Evolutionary conservation across 2,113 vertebrate genomes (phyloP).

Genomic region (Lepidothrix coronata): DNA sequence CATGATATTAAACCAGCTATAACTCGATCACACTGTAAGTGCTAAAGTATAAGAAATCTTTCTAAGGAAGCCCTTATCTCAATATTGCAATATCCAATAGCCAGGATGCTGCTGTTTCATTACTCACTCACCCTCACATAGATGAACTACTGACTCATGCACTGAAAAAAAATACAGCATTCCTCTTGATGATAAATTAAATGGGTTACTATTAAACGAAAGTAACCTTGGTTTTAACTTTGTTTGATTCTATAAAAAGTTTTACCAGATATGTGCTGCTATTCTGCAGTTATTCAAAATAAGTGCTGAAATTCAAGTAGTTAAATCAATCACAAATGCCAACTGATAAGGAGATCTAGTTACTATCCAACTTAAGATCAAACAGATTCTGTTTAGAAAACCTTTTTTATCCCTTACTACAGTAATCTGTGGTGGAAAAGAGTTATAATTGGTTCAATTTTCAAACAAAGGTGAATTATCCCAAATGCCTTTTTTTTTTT

Average conservation of each 20-base stretch:
- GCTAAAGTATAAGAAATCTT: neutral
- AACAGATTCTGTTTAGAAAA: neutral
- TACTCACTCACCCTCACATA: neutral
- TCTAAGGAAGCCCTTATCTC: neutral
- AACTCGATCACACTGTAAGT: neutral
- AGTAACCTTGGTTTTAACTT: neutral
- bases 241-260: neutral
- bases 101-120: neutral
- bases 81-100: neutral
- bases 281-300: neutral
- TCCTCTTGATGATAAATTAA: neutral
- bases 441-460: neutral
- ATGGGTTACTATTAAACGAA: neutral
- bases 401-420: neutral
- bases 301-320: neutral
- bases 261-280: neutral
- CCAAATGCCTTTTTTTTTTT: neutral
- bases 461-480: neutral
- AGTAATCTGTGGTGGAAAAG: neutral
- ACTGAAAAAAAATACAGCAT: neutral
- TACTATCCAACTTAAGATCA: conserved; percentile 28
- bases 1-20: neutral
- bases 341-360: conserved; percentile 32
- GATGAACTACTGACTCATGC: neutral
- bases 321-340: conserved; percentile 19